These are phyloP conservation scores for Trissolcus basalis DNA, from an alignment of 1,140 invertebrate species.

Conservation along the genomic window DNA sequence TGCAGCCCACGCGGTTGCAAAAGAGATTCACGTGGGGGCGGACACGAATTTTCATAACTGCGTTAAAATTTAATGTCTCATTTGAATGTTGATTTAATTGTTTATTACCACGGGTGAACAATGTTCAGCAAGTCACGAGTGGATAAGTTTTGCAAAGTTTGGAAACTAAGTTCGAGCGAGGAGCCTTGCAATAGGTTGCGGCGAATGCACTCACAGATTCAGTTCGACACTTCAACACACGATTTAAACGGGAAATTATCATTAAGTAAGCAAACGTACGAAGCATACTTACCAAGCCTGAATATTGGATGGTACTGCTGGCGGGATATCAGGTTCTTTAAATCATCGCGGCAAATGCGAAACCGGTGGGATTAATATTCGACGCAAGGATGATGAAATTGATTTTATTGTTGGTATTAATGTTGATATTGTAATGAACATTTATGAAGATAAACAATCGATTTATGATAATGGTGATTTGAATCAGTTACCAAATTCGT, in stretches of 20 bases:
- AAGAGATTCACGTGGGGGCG: neutral
- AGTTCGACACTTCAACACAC: conserved; percentile 55
- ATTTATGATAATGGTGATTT: conserved; percentile 38
- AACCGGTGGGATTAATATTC: too few species aligned
- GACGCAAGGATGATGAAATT: too few species aligned
- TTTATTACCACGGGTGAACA: conserved; percentile 44
- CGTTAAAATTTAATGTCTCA: conserved; percentile 41
- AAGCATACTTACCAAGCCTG: conserved; percentile 13
- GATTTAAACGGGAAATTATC: conserved; percentile 55
- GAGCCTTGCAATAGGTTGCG: conserved; percentile 39
- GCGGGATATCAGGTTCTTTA: neutral
- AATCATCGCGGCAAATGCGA: too few species aligned
- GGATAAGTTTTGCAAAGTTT: conserved; percentile 53
- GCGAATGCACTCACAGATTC: conserved; percentile 47
- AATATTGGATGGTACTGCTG: neutral
- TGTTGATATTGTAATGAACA: conserved; percentile 27
- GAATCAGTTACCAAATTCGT: conserved; percentile 38
- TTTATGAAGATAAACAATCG: conserved; percentile 29
- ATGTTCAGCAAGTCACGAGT: conserved; percentile 50
- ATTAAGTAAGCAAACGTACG: conserved; percentile 39
- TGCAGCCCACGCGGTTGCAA: neutral
- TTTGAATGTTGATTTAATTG: conserved; percentile 49
- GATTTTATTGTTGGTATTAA: neutral
- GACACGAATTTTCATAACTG: conserved; percentile 21
- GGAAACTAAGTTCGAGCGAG: conserved; percentile 34